Base-by-base conservation (phyloP, 2,797 vertebrate genomes). In the Molossus molossus region DNA sequence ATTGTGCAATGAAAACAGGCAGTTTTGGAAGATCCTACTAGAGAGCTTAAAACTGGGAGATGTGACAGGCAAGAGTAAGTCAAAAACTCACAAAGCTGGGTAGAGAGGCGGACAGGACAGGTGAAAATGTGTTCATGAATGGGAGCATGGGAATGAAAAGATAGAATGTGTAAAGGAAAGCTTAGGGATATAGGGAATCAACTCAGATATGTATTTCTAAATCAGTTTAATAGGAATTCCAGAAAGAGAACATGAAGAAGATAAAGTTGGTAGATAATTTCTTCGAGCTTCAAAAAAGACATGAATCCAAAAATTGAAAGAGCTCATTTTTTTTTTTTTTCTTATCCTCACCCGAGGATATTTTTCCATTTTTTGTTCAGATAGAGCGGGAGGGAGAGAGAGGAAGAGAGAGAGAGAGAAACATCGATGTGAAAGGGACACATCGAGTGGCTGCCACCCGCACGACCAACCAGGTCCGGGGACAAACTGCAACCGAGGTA, bases 41-140 rank as follows among this genome's bases (percentile, higher is more conserved):
- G 40, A 92, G 45, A 76, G 75, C 12, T 90, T 81, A 7, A 55
- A 85, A 33, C 37, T 73, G 65, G 58, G 84, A 94, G 85, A 91
- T 12, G 20, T 73, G 21, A 85, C 48, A 45, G n/a, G 33, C 77
- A 83, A 84, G 84, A 70, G 3, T n/a, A 62, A 76, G 62, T 50
- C 25, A 29, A 37, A 76, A 77, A 23, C 5, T 5, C 4, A 48
- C 48, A 11, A 23, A 84, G 20, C 23, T 33, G 37, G 50, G 67
- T 33, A 20, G 17, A 72, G 10, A 10, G 25, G 37, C 50, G 72
- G 69, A 64, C 33, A n/a, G 57, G 29, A 70, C 70, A 84, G 57
- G 48, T n/a, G 12, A 40, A 79, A 15, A 53, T 5, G 5, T 33
- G 55, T 55, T 69, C 14, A 7, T 69, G 60, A 93, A 27, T 69